Evolutionary conservation across 2,113 vertebrate genomes (phyloP).

Genomic region (Clinocottus analis): DNA sequence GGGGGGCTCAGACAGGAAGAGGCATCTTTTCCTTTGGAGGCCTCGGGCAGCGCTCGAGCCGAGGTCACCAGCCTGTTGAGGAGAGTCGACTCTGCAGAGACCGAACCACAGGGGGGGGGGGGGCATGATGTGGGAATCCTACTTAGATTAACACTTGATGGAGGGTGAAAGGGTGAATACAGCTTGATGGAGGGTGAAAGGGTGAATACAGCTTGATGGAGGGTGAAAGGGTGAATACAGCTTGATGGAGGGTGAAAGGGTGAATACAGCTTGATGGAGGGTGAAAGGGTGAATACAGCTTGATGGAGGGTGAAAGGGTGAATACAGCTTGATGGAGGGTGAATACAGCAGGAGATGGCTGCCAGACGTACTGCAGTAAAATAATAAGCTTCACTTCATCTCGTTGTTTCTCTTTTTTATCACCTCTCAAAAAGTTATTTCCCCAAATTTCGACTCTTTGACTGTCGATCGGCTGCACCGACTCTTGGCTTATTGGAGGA

Average conservation of each 20-base stretch:
- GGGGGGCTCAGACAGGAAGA: slow-evolving; percentile 36
- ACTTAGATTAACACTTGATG: slow-evolving; percentile 61
- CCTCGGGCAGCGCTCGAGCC: slow-evolving; percentile 46
- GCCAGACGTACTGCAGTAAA: neutral
- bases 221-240: too few species aligned
- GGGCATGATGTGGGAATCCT: slow-evolving; percentile 16
- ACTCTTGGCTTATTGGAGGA: slow-evolving; percentile 54
- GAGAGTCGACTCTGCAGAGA: slow-evolving; percentile 44
- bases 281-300: too few species aligned
- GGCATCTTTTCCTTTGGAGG: slow-evolving; percentile 22
- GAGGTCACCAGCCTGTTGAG: slow-evolving; percentile 59
- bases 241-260: slow-evolving; percentile 9
- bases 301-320: slow-evolving; percentile 13
- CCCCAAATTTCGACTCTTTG: slow-evolving; percentile 36
- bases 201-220: slow-evolving; percentile 4
- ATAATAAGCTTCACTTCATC: neutral
- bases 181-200: slow-evolving; percentile 12
- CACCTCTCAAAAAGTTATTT: slow-evolving; percentile 41
- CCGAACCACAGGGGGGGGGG: slow-evolving; percentile 46
- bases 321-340: slow-evolving; percentile 16
- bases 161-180: too few species aligned
- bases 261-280: slow-evolving; percentile 8
- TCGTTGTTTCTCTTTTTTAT: neutral
- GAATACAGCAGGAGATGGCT: neutral
- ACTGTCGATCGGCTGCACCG: slow-evolving; percentile 28